A percentile compares a stretch with the other conserved stretches of the same genome.
Evolutionary conservation across 1,140 invertebrate species (phyloP).

Genomic region (Philotrypesis tridentata): DNA sequence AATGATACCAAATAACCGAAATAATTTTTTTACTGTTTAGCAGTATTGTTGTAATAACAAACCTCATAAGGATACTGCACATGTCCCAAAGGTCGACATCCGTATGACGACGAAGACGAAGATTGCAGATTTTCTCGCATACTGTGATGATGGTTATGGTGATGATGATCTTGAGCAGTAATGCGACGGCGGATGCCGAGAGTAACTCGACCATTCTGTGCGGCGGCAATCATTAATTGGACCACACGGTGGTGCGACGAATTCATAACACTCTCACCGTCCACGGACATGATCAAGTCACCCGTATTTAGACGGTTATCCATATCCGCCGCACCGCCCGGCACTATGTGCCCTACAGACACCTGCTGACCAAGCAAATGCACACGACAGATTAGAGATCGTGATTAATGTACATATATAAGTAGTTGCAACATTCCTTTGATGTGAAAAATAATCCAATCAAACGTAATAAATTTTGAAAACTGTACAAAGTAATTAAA

Average conservation of each 20-base stretch:
- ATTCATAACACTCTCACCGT: constrained; percentile 87
- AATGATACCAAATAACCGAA: background rate
- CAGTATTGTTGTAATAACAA: background rate
- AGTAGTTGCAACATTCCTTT: background rate
- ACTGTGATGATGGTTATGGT: constrained; percentile 33
- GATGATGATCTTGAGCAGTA: constrained; percentile 67
- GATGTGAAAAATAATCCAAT: background rate
- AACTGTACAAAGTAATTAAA: too few relatives aligned
- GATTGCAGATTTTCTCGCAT: constrained; percentile 60
- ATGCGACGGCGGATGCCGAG: constrained; percentile 80
- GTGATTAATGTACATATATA: background rate
- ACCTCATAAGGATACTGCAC: constrained; percentile 87
- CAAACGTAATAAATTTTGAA: too few relatives aligned
- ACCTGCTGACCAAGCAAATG: constrained; percentile 76
- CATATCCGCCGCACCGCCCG: constrained; percentile 91
- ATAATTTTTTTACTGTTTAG: background rate
- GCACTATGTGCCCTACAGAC: constrained; percentile 95
- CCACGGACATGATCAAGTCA: constrained; percentile 93
- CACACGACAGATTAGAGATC: constrained; percentile 32
- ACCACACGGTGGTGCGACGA: constrained; percentile 93
- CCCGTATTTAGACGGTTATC: constrained; percentile 90
- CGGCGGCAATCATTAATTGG: constrained; percentile 89
- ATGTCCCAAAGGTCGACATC: constrained; percentile 59
- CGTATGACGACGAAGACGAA: constrained; percentile 59
- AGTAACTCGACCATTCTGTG: constrained; percentile 84